These are phyloP conservation scores for Cryptotis parvus DNA, from an alignment of 2,113 vertebrate species.

Conservation along the genomic window DNA sequence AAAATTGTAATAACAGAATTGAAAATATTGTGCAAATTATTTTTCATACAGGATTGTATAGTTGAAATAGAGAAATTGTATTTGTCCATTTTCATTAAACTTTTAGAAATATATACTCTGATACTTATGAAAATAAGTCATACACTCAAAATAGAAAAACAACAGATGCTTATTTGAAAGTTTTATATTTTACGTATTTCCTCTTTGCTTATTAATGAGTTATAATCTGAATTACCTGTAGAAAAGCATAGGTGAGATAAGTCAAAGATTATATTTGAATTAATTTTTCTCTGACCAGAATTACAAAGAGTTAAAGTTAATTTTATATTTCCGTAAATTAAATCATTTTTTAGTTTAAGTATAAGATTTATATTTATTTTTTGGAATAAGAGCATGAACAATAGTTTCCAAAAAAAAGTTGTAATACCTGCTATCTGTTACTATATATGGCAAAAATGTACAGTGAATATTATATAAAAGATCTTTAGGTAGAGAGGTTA, in stretches of 20 bases:
- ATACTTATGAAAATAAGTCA: constrained; percentile 19
- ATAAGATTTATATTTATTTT: not conserved
- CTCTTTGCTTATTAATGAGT: not conserved
- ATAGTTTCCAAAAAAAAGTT: not conserved
- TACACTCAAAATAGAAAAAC: not conserved
- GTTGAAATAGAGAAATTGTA: constrained; percentile 48
- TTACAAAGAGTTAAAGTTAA: not conserved
- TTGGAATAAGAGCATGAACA: not conserved
- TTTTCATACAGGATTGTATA: not conserved
- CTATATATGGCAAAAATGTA: not conserved
- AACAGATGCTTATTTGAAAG: not conserved
- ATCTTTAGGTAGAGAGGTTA: not conserved
- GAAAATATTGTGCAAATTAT: constrained; percentile 64
- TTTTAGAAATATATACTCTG: constrained; percentile 46
- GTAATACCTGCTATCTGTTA: not conserved
- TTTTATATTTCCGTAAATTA: not conserved
- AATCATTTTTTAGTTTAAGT: not conserved
- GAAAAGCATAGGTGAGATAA: not conserved
- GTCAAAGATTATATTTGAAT: not conserved
- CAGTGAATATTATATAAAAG: not conserved
- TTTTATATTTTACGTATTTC: not conserved
- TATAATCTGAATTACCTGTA: not conserved
- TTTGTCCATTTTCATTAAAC: constrained; percentile 73
- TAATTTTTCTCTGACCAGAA: not conserved
- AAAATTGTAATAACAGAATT: constrained; percentile 66